Conservation (phyloP, 2,113 vertebrate species). For the Pogona vitticeps region DNA sequence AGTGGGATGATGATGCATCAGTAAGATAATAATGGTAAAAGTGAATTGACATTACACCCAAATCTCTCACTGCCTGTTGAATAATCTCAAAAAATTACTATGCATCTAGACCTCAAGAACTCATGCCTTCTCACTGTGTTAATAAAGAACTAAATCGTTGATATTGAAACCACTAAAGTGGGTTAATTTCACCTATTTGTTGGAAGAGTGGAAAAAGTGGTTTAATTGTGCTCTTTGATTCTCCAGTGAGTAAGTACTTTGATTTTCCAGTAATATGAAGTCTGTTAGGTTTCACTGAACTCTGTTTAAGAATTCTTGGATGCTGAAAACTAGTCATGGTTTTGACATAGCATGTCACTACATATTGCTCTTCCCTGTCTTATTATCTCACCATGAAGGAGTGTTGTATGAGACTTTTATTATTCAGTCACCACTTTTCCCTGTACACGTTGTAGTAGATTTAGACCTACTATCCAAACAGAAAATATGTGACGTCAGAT, state of each 20-base stretch:
- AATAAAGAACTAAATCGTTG: no score
- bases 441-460: background rate
- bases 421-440: background rate
- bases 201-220: background rate
- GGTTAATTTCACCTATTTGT: background rate
- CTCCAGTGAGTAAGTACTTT: no score
- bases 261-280: no score
- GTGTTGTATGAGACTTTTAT: background rate
- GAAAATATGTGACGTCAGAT: background rate
- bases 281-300: no score
- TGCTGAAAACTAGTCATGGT: background rate
- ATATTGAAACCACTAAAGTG: background rate
- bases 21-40: background rate
- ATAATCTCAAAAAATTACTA: background rate
- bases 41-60: background rate
- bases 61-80: background rate
- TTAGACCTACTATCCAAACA: background rate
- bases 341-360: background rate
- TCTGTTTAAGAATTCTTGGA: background rate
- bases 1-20: background rate
- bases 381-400: background rate
- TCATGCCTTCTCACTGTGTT: no score
- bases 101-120: no score
- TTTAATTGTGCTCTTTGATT: no score
- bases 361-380: background rate